Base-by-base conservation (phyloP, 2,888 invertebrate species). In the Diarsia rubi region DNA sequence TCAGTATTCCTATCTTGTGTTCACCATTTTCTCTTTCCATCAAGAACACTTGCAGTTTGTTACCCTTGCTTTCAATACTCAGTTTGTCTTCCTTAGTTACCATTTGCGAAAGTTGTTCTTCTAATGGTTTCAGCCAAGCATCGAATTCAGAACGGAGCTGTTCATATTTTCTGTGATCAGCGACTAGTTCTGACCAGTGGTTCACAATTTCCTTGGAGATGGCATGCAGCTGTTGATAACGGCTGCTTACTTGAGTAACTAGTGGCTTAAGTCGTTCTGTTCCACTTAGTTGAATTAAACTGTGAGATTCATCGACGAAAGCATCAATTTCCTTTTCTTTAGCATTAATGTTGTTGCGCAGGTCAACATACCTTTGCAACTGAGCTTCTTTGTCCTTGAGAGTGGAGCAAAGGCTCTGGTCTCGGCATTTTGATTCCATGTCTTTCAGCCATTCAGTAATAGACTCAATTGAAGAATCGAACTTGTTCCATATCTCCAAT, bases 251-350 rank as follows among this genome's bases (percentile, higher is more conserved):
- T 96, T 99, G 99, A 0, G 98, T 98, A 31, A 99, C 98, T 70
- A 99, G 96, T 11, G 98, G 98, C 90, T 98, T 98, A 27, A 99
- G 97, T 71, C 98, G 97, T 87, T 99, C 98, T 0, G 98, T 98
- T 0, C 98, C 98, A 89, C 98, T 98, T 45, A 98, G 96, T 91
- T 98, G 98, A 1, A 99, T 97, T 71, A 99, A 95, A 19, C 97
- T 97, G 91, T 99, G 99, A n/a, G 98, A 98, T 89, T 98, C 98
- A 92, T 99, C 99, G 37, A 98, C 97, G 90, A 99, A 99, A 19
- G 97, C 97, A 92, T 99, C 99, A 60, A 99, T 97, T 91, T 98
- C 98, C 87, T 98, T 97, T 93, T 99, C 99, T 88, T 98, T 98
- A 19, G 97, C 97, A 68, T 98, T 95, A 67, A 99, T 98, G 68